Percentiles rank a stretch among this genome's conserved stretches.
Evolutionary conservation across 2,888 invertebrate genomes (phyloP).

Genomic region (Gasteruption jaculator): DNA sequence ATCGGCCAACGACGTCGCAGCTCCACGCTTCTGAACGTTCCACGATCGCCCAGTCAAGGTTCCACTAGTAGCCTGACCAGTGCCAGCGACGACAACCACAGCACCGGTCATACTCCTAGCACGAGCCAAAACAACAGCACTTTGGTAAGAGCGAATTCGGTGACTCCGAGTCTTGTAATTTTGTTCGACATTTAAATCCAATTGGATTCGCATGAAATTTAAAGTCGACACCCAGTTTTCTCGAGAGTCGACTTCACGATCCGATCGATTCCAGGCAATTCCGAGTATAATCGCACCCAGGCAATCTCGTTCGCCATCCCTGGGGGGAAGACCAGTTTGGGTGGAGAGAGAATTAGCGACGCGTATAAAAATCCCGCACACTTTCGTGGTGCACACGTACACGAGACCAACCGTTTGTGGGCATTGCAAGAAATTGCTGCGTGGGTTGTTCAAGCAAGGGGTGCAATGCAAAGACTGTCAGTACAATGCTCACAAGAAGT

Average conservation of each 20-base stretch:
- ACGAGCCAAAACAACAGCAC: constrained; percentile 60
- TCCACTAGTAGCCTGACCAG: constrained; percentile 66
- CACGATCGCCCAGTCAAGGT: constrained; percentile 71
- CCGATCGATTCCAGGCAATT: constrained; percentile 34
- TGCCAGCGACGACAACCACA: constrained; percentile 55
- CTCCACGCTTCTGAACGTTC: constrained; percentile 45
- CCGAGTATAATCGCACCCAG: constrained; percentile 52
- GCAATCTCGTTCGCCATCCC: constrained; percentile 67
- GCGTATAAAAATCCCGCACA: constrained; percentile 80
- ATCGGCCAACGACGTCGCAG: constrained; percentile 42
- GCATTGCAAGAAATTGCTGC: constrained; percentile 90
- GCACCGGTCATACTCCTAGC: constrained; percentile 48
- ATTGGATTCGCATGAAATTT: too few species aligned
- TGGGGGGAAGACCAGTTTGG: constrained; percentile 67
- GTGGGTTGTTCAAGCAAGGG: constrained; percentile 94
- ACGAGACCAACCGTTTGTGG: constrained; percentile 96
- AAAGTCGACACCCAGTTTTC: too few species aligned
- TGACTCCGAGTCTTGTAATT: too few species aligned
- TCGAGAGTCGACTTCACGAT: constrained; percentile 6
- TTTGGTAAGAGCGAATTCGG: constrained; percentile 82
- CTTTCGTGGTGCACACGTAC: constrained; percentile 94
- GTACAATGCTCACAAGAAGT: constrained; percentile 94
- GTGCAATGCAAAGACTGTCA: constrained; percentile 96
- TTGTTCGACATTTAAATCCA: neutral
- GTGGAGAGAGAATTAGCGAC: constrained; percentile 66